Base-by-base conservation (phyloP, 2,888 invertebrate species). In the Drosophila nigritarsus region DNA sequence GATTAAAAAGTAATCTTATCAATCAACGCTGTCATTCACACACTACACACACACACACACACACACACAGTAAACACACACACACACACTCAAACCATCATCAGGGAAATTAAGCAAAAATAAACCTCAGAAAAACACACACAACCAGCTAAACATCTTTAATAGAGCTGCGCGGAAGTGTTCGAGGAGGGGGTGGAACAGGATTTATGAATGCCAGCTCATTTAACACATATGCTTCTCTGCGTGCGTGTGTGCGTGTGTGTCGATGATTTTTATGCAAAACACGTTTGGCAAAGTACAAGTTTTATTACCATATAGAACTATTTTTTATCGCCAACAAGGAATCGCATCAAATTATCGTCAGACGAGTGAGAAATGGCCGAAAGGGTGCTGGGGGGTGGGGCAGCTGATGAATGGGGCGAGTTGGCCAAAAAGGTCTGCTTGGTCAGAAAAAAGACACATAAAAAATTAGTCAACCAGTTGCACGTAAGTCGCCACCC, bases 271-370 rank as follows among this genome's bases (percentile, higher is more conserved):
- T 78, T 79, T 75, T 70, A 79, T 75, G 80, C 73, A 49, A 82
- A 79, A 66, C 73, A 66, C 78, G 61, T 54, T 63, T 45, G 65
- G 42, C 67, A 59, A 66, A 49, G 77, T 67, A 71, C 75, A 71
- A 71, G 53, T 73, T 85, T 87, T 89, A 85, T 85, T 85, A 85
- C 77, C 90, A 89, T 89, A 85, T 80, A 85, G 75, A 85, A 87
- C 85, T 85, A 82, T 80, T 82, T 85, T 80, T 89, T 89, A 85
- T 85, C 83, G 86, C 63, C 60, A 7, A 54, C 66, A 66, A 78
- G 66, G 78, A 82, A 87, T 83, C 84, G 67, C 73, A 68, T 62
- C 71, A 71, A 74, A 80, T 77, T 73, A 80, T 54, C 61, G 67
- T 73, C 48, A 42, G 53, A 3, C 42, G 36, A 55, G 38, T 55